Evolutionary conservation across 2,888 invertebrate species (phyloP), one percentile per base, ranked within the genome.

Genomic region (Cactoblastis cactorum): DNA sequence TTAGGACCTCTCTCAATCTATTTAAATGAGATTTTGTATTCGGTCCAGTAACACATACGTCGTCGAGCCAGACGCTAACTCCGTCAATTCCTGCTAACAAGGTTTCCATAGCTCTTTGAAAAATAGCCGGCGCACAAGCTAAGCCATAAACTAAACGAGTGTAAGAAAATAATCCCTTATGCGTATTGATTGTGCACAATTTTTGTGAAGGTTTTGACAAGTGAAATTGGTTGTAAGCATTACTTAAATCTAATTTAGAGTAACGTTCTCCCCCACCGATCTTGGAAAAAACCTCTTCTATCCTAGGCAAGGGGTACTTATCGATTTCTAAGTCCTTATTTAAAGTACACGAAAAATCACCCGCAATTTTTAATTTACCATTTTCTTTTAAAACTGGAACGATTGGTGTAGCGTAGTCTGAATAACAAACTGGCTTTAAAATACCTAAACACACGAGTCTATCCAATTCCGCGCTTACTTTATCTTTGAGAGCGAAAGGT

Each of bases 51-150:
- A 56, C 12, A 34, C 55, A 59, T 2, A 73, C 58, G 38, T 71
- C 69, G 49, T 69, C 66, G 0, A 63, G 43, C 60, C 62, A 67
- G 1, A 37, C 18, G 1, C 54, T 51, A 0, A 62, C 58, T 0
- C 61, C 63, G 1, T 61, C 57, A 6, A 67, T 49, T 0, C 59
- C 62, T 9, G 53, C n/a, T 0, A 65, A 45, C 8, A 67, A n/a
- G 0, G 55, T 49, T 34, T 63, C 61, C 34, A 34, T 34, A 34
- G 34, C 34, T 35, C 14, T 57, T 12, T 34, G 34, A 12, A 34
- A 34, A 11, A 34, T 12, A n/a, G 34, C 34, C 2, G 34, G 34
- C 12, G 34, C 34, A 11, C 34, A 34, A 3, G 34, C 34, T 34
- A 34, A 34, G 12, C 55, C 34, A 34, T n/a, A 34, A 8, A 38